These are phyloP conservation scores for Nineta flava DNA, from an alignment of 2,888 invertebrate species.

Conservation along the genomic window DNA sequence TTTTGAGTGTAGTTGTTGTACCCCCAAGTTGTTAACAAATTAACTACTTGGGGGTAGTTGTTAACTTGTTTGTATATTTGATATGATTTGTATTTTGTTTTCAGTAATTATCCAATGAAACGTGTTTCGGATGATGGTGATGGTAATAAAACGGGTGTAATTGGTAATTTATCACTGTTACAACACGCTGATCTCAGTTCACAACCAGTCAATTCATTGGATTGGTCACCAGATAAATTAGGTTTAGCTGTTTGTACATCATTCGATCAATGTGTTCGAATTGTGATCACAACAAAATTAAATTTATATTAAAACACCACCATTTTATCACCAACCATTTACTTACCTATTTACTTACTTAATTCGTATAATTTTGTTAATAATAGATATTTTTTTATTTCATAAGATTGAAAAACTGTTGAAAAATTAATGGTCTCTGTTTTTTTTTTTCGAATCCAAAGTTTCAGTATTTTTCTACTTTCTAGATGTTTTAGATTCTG, in stretches of 20 bases:
- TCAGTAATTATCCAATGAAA: constrained; percentile 63
- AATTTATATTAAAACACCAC: constrained; percentile 48
- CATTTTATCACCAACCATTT: constrained; percentile 5
- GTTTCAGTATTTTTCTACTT: too few species aligned
- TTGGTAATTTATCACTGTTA: constrained; percentile 56
- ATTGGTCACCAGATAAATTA: constrained; percentile 83
- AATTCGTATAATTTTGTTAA: neutral
- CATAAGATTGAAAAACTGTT: too few species aligned
- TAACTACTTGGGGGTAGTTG: too few species aligned
- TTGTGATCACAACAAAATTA: constrained; percentile 77
- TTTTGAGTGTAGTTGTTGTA: too few species aligned
- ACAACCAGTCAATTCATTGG: constrained; percentile 78
- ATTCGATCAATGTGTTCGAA: constrained; percentile 79
- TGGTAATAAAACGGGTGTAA: constrained; percentile 55
- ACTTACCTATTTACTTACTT: neutral
- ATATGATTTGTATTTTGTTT: constrained; percentile 11
- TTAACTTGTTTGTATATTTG: too few species aligned
- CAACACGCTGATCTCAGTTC: constrained; percentile 69
- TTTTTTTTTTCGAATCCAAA: too few species aligned
- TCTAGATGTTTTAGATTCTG: too few species aligned
- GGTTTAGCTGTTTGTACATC: constrained; percentile 80
- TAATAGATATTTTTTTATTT: too few species aligned
- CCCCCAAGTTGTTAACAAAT: too few species aligned
- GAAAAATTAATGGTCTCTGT: too few species aligned
- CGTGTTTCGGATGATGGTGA: constrained; percentile 53